These are phyloP conservation scores for Apostichopus parvimensis DNA, from an alignment of 35 echinoderm and acorn worm species.

Conservation along the genomic window DNA sequence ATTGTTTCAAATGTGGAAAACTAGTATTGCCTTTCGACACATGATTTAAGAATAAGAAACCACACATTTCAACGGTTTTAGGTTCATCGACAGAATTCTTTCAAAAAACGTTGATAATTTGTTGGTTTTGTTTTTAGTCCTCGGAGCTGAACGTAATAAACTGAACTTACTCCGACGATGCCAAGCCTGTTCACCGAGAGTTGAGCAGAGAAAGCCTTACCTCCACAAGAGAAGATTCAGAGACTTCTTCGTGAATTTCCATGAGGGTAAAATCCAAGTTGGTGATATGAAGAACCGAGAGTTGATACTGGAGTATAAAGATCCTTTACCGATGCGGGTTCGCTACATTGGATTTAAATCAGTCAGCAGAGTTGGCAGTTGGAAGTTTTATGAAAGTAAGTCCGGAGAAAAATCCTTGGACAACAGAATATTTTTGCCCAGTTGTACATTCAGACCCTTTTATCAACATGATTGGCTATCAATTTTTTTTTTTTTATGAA, in stretches of 20 bases:
- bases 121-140: background rate
- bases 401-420: background rate
- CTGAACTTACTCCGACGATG: slow-evolving; percentile 18
- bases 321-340: slow-evolving; percentile 39
- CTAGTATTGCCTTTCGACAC: no score
- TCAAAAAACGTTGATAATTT: no score
- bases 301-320: slow-evolving; percentile 10
- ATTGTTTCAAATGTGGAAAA: no score
- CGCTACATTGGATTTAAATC: slow-evolving; percentile 26
- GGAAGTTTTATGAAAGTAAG: slow-evolving; percentile 47
- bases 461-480: no score
- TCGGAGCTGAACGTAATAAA: slow-evolving; percentile 21
- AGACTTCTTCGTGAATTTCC: slow-evolving; percentile 35
- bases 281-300: slow-evolving; percentile 32
- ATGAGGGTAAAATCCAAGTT: slow-evolving; percentile 42
- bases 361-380: slow-evolving; percentile 1
- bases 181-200: background rate
- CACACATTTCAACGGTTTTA: no score
- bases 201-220: background rate
- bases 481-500: no score
- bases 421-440: no score
- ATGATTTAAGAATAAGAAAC: background rate
- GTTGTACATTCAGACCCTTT: no score
- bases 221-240: background rate
- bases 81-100: no score